Evolutionary conservation across 2,797 vertebrate species (phyloP).

Genomic region (Nannoperca australis): DNA sequence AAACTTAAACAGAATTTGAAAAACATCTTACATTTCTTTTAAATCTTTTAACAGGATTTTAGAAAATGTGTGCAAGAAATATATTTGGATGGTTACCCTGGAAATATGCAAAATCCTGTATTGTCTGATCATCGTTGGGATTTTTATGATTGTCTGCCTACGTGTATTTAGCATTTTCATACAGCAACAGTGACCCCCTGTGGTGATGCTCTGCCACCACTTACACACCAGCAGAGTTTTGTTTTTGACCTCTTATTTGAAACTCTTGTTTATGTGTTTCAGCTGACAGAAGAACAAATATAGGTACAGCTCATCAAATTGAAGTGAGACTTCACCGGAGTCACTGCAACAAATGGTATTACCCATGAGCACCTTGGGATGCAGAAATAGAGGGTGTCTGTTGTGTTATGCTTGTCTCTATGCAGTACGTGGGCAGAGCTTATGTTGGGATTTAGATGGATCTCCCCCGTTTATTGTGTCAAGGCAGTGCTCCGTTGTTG

Average conservation of each 20-base stretch:
- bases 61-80: neutral
- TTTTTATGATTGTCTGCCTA: slow-evolving; percentile 5
- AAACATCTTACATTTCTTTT: neutral
- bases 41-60: neutral
- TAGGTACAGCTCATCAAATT: slow-evolving; percentile 17
- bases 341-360: slow-evolving; percentile 34
- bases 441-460: slow-evolving; percentile 82
- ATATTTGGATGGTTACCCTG: neutral
- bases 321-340: slow-evolving; percentile 36
- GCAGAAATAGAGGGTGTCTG: slow-evolving; percentile 65
- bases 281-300: slow-evolving; percentile 24
- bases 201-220: slow-evolving; percentile 61
- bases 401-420: slow-evolving; percentile 51
- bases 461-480: slow-evolving; percentile 79
- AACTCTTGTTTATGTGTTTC: neutral
- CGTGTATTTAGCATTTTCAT: slow-evolving; percentile 36
- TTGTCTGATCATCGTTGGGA: neutral
- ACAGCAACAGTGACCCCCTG: slow-evolving; percentile 77
- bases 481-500: slow-evolving; percentile 63
- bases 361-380: slow-evolving; percentile 31
- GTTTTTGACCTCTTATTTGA: slow-evolving; percentile 44
- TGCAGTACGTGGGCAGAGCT: slow-evolving; percentile 76
- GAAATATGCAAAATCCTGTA: neutral
- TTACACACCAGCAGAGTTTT: slow-evolving; percentile 15
- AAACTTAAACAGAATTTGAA: slow-evolving; percentile 1